Base-by-base conservation (phyloP, 2,797 vertebrate genomes). In the Oryzias sinensis region DNA sequence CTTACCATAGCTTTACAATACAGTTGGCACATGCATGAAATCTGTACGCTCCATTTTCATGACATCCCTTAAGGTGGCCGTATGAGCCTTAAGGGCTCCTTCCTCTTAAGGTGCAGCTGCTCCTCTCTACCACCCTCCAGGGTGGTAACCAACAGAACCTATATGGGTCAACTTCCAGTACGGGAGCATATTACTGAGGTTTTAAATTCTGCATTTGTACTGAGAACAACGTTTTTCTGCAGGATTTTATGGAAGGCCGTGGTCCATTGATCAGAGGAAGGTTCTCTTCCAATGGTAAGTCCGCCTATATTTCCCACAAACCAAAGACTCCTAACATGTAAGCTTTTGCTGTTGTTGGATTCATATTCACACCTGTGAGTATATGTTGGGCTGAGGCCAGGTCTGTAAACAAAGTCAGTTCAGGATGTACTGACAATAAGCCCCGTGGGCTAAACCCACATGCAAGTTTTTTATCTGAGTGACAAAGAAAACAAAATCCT, bases 171-270 rank as follows among this genome's bases (percentile, higher is more conserved):
- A 37, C 9, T 9, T 1, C 33, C 33, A 37, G 29, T 33, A 33
- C 1, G 2, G 7, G 7, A 2, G 8, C 29, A 9, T 33, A 1
- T 2, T 9, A 37, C 33, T 5, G 15, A n/a, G 16, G 42, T 15
- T 15, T 43, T n/a, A n/a, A 3, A 43, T 15, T 15, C 5, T n/a
- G 17, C 16, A 44, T 25, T 5, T 43, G 5, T 1, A 43, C 16
- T 47, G 4, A 43, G 0, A 0, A 44, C 17, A 53, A 16, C 52
- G 0, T 62, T 50, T 56, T 18, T 15, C 15, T 49, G 7, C 70
- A 95, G 94, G 94, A 80, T 95, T 95, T 86, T 95, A 94, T 22
- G 94, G 93, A 29, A 90, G 94, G 46, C 94, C 94, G 0, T 95
- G 94, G 94, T 92, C 94, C 49, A 93, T 94, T 91, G 93, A 95